Evolutionary conservation across 2,888 invertebrate genomes (phyloP), one percentile per base, ranked within the genome.

Genomic region (Psococerastis gibbosa): DNA sequence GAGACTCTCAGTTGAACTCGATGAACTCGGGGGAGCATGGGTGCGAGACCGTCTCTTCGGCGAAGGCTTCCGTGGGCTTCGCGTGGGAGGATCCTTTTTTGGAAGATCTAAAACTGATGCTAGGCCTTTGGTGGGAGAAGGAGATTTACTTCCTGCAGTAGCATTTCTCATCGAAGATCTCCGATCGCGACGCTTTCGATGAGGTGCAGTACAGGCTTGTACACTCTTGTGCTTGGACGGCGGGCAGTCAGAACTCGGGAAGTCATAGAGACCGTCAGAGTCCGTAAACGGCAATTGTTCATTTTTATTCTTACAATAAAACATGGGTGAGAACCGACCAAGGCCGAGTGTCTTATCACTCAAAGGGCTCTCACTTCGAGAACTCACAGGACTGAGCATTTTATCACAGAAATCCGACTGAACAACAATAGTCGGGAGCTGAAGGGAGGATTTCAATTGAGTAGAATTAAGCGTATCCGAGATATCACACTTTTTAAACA

Each of bases 251-350:
- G 79, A 78, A 57, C 79, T 80, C 3, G 80, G 78, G 55, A 78
- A 80, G 58, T 83, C 81, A 57, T 81, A 81, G 17, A 81, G 61
- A 2, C 80, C 81, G 57, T 82, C 82, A 1, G 81, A 81, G 60
- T 82, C 82, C 11, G 81, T 80, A 54, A 78, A 76, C 13, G 78
- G 78, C 46, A 78, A 58, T 45, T 64, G 56, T 53, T 69, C 66
- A 43, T 43, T 44, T 54, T 68, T 69, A 53, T 74, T 69, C 49
- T 72, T 68, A 23, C 78, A 75, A 57, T 77, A 78, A 59, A 78
- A 78, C 54, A 75, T 74, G 0, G 78, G 74, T 2, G 79, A 76
- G 60, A 79, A 78, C 45, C 75, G 63, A 20, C 72, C 73, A 50
- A 76, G 59, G 34, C 75, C 71, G 13, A 57, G 58, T 41, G 75